Conservation (phyloP, 2,113 vertebrate genomes). For the Mormoops blainvillei region DNA sequence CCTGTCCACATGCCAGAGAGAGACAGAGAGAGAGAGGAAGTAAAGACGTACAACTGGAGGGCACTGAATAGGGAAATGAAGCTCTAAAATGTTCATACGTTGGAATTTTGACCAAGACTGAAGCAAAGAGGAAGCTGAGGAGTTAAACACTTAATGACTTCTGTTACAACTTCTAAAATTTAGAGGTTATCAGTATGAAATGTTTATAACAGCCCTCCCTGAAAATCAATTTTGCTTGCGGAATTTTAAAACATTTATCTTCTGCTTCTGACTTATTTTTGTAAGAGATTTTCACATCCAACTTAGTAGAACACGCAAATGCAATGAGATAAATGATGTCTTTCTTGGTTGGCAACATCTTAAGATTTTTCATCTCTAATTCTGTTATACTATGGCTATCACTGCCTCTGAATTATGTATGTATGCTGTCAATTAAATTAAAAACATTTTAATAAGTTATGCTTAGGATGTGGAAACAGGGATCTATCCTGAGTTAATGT, state of each 20-base stretch:
- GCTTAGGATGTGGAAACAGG: background rate
- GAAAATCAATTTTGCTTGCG: slow-evolving; percentile 2
- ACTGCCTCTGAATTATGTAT: slow-evolving; percentile 51
- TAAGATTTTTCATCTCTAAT: slow-evolving; percentile 46
- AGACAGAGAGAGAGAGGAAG: background rate
- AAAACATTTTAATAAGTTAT: slow-evolving; percentile 51
- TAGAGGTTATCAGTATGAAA: background rate
- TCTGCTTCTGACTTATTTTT: slow-evolving; percentile 27
- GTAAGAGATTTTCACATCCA: background rate
- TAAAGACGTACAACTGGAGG: background rate
- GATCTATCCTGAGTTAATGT: slow-evolving; percentile 28
- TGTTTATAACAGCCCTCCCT: background rate
- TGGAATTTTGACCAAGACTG: background rate
- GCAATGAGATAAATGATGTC: slow-evolving; percentile 32
- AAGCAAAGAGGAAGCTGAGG: background rate
- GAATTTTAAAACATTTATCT: slow-evolving; percentile 21
- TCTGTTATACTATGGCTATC: slow-evolving; percentile 16
- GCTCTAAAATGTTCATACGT: background rate
- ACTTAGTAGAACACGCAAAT: background rate
- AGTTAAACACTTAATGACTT: background rate
- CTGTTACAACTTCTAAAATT: background rate
- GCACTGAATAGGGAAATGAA: background rate
- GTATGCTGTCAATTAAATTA: slow-evolving; percentile 41
- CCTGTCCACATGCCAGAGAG: too few relatives aligned
- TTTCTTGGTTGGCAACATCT: slow-evolving; percentile 12